Base-by-base conservation (phyloP, 2,797 vertebrate species). In the Ctenosaura bakeri region DNA sequence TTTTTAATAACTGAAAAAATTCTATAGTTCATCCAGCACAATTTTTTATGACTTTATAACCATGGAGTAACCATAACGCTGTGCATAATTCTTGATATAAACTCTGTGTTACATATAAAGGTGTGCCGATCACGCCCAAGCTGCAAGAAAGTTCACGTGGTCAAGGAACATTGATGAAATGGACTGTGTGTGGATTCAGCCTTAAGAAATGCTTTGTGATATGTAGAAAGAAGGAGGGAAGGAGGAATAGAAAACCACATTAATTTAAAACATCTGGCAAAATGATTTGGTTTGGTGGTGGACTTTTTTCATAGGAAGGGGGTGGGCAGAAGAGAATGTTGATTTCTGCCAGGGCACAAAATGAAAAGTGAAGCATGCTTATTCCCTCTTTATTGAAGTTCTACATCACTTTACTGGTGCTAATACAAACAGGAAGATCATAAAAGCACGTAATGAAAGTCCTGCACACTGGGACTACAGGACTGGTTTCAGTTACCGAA, bases 181-280 rank as follows among this genome's bases (percentile, higher is more conserved):
- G 32, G 32, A 29, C 22, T 52, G 42, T 52, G 80, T 66, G n/a
- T 71, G 13, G 54, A 13, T 69, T 84, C 56, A 12, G 6, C 29
- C 52, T 59, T 81, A 52, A 29, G 38, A 35, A 54, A 64, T 10
- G 56, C 2, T 62, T 64, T 54, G 35, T 18, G 90, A 95, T 89
- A 92, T 84, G 71, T 29, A 79, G 81, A 89, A 86, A 92, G 86
- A 94, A 92, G 91, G 94, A 88, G 52, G 88, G 78, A 88, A n/a
- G 92, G 87, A 92, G 93, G 80, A 38, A 89, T 79, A 89, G 84
- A 73, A 46, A 52, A 90, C 38, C 84, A 91, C 92, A 93, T 91
- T 94, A 94, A 96, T 94, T 93, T 88, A 89, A 95, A 96, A 94
- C 93, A 94, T 94, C 93, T 94, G 94, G 93, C 88, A 14, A 93